Conservation (phyloP, 2,113 vertebrate species). For the Hyaena hyaena region DNA sequence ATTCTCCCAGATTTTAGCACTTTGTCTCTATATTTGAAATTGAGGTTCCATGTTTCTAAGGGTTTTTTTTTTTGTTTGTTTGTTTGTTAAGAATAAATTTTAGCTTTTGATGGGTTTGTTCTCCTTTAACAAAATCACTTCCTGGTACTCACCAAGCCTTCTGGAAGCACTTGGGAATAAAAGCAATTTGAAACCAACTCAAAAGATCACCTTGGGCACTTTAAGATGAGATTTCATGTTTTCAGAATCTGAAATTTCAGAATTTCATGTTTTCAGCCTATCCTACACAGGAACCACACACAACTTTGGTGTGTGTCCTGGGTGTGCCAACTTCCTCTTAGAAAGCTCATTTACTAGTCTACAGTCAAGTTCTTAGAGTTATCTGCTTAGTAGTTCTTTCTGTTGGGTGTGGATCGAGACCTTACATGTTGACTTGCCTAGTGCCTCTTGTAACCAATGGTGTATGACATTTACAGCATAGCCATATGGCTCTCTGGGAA, state of each 20-base stretch:
- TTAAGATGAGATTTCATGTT: constrained; percentile 42
- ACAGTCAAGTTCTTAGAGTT: background rate
- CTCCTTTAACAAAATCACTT: constrained; percentile 65
- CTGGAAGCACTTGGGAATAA: constrained; percentile 49
- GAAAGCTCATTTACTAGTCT: background rate
- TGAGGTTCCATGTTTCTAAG: background rate
- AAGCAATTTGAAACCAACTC: constrained; percentile 49
- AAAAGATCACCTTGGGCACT: constrained; percentile 20
- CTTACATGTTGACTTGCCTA: background rate
- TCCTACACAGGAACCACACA: background rate
- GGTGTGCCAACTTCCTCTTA: constrained; percentile 1
- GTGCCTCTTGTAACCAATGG: background rate
- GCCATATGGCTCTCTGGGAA: background rate
- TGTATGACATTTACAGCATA: constrained; percentile 2
- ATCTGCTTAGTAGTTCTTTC: constrained; percentile 48
- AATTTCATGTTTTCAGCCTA: constrained; percentile 28
- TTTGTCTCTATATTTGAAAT: constrained; percentile 18
- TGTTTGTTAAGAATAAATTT: constrained; percentile 48
- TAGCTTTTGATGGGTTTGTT: constrained; percentile 43
- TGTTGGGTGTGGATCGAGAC: background rate
- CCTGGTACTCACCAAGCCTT: constrained; percentile 50
- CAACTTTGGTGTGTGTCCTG: background rate
- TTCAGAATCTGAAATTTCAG: background rate
- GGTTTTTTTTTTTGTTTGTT: background rate
- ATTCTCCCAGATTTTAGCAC: constrained; percentile 37